Base-by-base conservation (phyloP, 2,888 invertebrate species). In the Mythimna loreyi region DNA sequence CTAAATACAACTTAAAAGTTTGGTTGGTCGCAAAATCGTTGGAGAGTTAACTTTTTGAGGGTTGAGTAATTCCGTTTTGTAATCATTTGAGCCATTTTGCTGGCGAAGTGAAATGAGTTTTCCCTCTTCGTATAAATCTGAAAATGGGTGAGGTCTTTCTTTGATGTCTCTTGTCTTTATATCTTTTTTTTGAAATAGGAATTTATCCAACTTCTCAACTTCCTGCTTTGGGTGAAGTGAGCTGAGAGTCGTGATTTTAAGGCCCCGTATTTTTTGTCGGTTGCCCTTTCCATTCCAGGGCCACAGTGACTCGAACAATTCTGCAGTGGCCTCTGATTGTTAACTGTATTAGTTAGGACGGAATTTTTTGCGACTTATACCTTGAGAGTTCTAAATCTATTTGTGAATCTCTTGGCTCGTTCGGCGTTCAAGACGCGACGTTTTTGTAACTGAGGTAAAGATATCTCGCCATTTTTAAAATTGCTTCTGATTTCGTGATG, bases 1-100 rank as follows among this genome's bases (percentile, higher is more conserved):
- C 28, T 40, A 47, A 47, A 28, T 52, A 28, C 11, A 25, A 71
- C 30, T 33, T 19, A 63, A 25, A 56, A 49, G 25, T 68, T 68
- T 28, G 5, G 16, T 9, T 13, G 7, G 25, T 28, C 52, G 8
- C 28, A 19, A 52, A 21, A 36, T 8, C 8, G 28, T n/a, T 52
- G 4, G 16, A n/a, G 33, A 25, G 11, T 43, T n/a, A 3, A 28
- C 30, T 63, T 43, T 67, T 53, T 33, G 11, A 36, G 1, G 25
- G 19, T 45, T 19, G 45, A 1, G 53, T 45, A 70, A 62, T 62
- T 45, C 25, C 16, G 7, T 36, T 40, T 4, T 36, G 6, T 4
- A 30, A 28, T 36, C 21, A 56, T 62, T 61, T 33, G 5, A 33
- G 19, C 3, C 30, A 64, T 45, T 64, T 64, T 36, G 11, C 19